These are phyloP conservation scores for Drosophila multiciliata DNA, from an alignment of 2,888 invertebrate species.

Conservation along the genomic window DNA sequence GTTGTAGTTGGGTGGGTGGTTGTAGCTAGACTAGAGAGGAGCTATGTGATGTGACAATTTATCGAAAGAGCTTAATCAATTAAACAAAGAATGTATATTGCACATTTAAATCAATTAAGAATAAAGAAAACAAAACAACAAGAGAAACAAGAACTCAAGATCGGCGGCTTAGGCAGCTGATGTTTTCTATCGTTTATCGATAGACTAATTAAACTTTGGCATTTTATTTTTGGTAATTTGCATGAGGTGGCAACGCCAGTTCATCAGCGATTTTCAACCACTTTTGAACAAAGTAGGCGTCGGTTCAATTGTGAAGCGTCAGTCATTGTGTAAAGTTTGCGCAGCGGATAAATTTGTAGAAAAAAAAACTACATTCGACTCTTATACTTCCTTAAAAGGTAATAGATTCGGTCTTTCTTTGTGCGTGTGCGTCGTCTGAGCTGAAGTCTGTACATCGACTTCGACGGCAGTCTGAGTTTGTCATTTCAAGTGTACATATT, in stretches of 20 bases:
- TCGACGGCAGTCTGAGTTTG: slow-evolving; percentile 22
- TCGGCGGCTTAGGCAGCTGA: slow-evolving; percentile 37
- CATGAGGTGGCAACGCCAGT: slow-evolving; percentile 34
- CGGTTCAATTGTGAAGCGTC: slow-evolving; percentile 71
- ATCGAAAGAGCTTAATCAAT: slow-evolving; percentile 20
- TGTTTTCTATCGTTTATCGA: slow-evolving; percentile 16
- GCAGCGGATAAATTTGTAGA: slow-evolving; percentile 49
- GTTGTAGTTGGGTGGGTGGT: slow-evolving; percentile 21
- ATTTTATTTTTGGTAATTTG: slow-evolving; percentile 7
- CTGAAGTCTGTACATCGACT: slow-evolving; percentile 7
- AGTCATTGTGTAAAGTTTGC: slow-evolving; percentile 65
- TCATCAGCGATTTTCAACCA: slow-evolving; percentile 59
- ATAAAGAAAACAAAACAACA: slow-evolving; percentile 9
- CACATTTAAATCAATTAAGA: slow-evolving; percentile 9
- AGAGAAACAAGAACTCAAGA: neutral
- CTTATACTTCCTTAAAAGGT: slow-evolving; percentile 71
- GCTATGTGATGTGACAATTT: slow-evolving; percentile 17
- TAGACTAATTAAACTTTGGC: slow-evolving; percentile 2
- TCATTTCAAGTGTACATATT: slow-evolving; percentile 52
- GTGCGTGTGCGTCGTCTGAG: slow-evolving; percentile 43
- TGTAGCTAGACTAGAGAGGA: slow-evolving; percentile 32
- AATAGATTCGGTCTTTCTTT: slow-evolving; percentile 46
- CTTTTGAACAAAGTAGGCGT: slow-evolving; percentile 76
- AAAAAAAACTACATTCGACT: slow-evolving; percentile 41
- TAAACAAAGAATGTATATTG: slow-evolving; percentile 24